Evolutionary conservation across 2,888 invertebrate genomes (phyloP), one percentile per base, ranked within the genome.

Genomic region (Lissocephala sabroskyi): DNA sequence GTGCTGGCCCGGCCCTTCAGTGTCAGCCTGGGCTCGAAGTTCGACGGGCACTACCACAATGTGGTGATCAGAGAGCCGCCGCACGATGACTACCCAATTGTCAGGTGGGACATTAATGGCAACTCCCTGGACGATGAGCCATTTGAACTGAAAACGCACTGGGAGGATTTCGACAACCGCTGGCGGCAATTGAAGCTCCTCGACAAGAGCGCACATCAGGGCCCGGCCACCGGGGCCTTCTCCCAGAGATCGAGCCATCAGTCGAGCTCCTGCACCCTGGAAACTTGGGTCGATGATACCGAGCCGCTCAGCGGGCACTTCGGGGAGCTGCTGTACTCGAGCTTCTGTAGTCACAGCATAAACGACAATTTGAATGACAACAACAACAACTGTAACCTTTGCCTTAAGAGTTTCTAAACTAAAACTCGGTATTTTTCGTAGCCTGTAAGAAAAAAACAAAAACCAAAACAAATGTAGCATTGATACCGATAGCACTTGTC

Each of bases 251-350:
- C 83, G 17, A 83, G 84, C 42, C 75, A 80, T 37, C 79, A 75
- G 52, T 84, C 83, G 19, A 84, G 85, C 59, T 79, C 84, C 29
- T 83, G 82, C 37, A 85, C 85, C 2, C 49, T 83, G 19, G 84
- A 84, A 50, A 84, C 85, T 1, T 84, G 84, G 85, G 52, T 85
- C 45, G 85, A 85, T 52, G 84, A 84, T 43, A 79, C 84, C 50
- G 59, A 76, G 19, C 29, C 57, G 29, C 9, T 53, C 40, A 37
- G 37, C 19, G 52, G 51, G 16, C 32, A 42, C 4, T 52, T 56
- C 39, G 59, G 75, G 45, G 55, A 63, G 33, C 52, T 56, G 49
- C 66, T n/a, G 76, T 47, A 51, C 36, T 33, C 65, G 36, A 17
- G 6, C n/a, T n/a, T n/a, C n/a, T n/a, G n/a, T n/a, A n/a, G n/a